phyloP scores from a whole-genome alignment of 2,797 vertebrate genomes.

The Poecilia picta region DNA sequence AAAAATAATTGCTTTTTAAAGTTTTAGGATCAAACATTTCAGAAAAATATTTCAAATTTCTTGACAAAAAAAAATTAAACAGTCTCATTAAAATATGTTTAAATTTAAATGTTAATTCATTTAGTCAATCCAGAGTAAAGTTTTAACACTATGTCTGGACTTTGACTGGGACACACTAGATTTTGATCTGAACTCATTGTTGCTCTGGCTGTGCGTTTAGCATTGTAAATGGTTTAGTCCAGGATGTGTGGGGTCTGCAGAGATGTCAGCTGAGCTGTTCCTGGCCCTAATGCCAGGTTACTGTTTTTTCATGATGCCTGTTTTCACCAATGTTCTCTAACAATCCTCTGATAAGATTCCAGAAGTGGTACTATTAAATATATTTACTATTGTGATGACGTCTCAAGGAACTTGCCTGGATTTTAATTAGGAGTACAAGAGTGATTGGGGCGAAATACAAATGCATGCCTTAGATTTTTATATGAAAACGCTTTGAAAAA shows the following conservation, averaged over 20 bases:
- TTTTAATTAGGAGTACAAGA: not conserved
- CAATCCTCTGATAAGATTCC: not conserved
- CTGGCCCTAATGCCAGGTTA: not conserved
- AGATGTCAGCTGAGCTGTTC: too few relatives aligned
- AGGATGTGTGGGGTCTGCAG: too few relatives aligned
- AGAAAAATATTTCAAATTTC: not conserved
- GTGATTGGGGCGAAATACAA: not conserved
- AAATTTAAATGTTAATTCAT: not conserved
- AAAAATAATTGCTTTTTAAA: conserved; percentile 9
- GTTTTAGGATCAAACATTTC: not conserved
- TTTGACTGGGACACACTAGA: not conserved
- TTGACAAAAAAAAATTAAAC: not conserved
- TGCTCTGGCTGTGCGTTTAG: not conserved
- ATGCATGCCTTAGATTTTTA: not conserved
- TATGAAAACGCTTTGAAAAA: not conserved
- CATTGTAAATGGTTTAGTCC: not conserved
- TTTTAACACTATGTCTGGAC: not conserved
- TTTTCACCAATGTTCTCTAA: not conserved
- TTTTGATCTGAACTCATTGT: not conserved
- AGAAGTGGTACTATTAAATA: not conserved
- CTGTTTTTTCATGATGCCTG: not conserved
- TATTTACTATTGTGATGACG: not conserved
- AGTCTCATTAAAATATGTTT: not conserved
- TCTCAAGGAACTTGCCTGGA: not conserved
- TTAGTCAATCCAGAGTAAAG: not conserved